phyloP scores from a whole-genome alignment of 2,888 invertebrate species.

The Ctenicera cuprea region DNA sequence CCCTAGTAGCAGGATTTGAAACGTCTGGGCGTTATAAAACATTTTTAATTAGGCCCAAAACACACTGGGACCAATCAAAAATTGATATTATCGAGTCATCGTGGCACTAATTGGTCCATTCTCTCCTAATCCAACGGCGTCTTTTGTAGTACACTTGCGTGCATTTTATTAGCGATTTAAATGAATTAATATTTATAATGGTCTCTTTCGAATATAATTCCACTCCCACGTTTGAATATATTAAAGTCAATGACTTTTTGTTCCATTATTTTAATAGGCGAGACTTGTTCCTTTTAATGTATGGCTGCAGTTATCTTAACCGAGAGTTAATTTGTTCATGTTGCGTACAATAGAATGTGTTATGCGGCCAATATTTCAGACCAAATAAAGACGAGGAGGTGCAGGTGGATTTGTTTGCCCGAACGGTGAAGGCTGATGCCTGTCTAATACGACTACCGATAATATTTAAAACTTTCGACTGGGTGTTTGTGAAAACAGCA shows the following conservation, averaged over 20 bases:
- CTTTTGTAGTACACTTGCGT: neutral
- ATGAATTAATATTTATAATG: constrained; percentile 26
- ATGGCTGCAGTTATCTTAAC: constrained; percentile 33
- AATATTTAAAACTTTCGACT: neutral
- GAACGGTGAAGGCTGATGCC: too few species aligned
- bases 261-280: constrained; percentile 25
- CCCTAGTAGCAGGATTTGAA: neutral
- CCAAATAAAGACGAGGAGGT: constrained; percentile 11
- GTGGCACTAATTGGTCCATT: constrained; percentile 23
- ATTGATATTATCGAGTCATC: constrained; percentile 14
- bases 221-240: constrained; percentile 31
- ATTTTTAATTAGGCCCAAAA: constrained; percentile 15
- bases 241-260: constrained; percentile 36
- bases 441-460: too few species aligned
- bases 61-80: constrained; percentile 3
- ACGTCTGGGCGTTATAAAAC: constrained; percentile 8
- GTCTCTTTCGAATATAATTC: constrained; percentile 17
- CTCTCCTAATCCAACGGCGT: neutral
- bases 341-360: constrained; percentile 30
- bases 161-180: neutral
- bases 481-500: neutral
- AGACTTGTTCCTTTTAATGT: constrained; percentile 12
- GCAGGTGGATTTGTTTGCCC: constrained; percentile 1
- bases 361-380: constrained; percentile 31
- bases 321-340: constrained; percentile 36